Base-by-base conservation (phyloP, 2,113 vertebrate species). In the Cacatua alba region DNA sequence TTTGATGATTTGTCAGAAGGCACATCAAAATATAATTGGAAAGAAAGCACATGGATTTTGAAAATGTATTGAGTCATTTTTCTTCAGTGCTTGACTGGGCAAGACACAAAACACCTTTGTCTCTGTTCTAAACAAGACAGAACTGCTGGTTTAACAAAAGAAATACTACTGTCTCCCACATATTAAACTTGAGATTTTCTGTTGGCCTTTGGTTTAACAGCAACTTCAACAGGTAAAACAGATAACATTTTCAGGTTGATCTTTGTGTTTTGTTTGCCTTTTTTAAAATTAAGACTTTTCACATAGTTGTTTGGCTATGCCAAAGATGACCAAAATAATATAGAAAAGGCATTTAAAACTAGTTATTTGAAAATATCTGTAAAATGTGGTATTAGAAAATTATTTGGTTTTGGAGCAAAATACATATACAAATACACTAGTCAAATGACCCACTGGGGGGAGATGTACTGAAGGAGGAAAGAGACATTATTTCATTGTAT, bases 1-100 rank as follows among this genome's bases (percentile, higher is more conserved):
- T 85, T 62, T 91, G 86, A 96, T 83, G 93, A 88, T 97, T 94
- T 98, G 95, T 97, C 93, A 96, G 94, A 98, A 96, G 60, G 76
- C 82, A 96, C 90, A 97, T 98, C 98, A 98, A 94, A 98, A 97
- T 96, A 96, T 97, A 97, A 98, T 96, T 97, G 92, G 76, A 88
- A 92, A 94, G 88, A 97, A 97, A 96, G 84, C 55, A 91, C 80
- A 89, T 89, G 82, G 86, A 93, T 96, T 97, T 97, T 97, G 95
- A 28, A 82, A 96, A 97, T 91, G 71, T 82, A 95, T 96, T 88
- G 95, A 97, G 81, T 87, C 69, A 96, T 98, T 98, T 98, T 98
- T 98, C 96, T 97, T 97, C 86, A 82, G 9, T 94, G 93, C 96
- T 96, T 96, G 95, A 88, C 86, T 96, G 92, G 94, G 70, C 92